phyloP scores from a whole-genome alignment of 2,113 vertebrate genomes.

The Trochalopteron elliotii region DNA sequence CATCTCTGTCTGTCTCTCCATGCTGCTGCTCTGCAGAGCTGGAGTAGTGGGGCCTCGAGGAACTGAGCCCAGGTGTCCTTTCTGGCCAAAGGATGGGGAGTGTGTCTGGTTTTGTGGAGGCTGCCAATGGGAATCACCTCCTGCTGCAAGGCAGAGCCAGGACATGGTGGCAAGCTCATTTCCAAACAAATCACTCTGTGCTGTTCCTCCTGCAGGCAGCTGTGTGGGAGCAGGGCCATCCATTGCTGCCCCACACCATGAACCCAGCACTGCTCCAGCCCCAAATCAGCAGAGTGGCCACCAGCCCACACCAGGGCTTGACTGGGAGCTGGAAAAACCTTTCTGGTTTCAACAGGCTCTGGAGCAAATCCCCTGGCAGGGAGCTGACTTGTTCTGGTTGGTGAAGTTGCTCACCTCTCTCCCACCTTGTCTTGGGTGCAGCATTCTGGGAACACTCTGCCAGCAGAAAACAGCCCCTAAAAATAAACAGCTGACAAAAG shows the following conservation, averaged over 20 bases:
- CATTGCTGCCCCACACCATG: accelerated
- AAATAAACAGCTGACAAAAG: not conserved
- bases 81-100: not conserved
- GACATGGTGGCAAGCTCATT: not conserved
- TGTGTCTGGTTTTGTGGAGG: not conserved
- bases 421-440: not conserved
- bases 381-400: not conserved
- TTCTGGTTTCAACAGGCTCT: constrained; percentile 11
- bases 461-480: not conserved
- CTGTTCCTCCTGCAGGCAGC: not conserved
- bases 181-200: not conserved
- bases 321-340: not conserved
- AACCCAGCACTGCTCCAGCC: not conserved
- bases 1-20: not conserved
- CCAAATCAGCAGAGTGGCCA: not conserved
- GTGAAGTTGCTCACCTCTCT: not conserved
- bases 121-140: not conserved
- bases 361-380: constrained; percentile 2
- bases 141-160: not conserved
- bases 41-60: accelerated
- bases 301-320: accelerated
- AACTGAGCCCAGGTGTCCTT: not conserved
- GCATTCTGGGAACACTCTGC: not conserved
- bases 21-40: not conserved
- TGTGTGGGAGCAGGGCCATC: not conserved